Conservation (phyloP, 2,797 vertebrate genomes). For the Acridotheres tristis region DNA sequence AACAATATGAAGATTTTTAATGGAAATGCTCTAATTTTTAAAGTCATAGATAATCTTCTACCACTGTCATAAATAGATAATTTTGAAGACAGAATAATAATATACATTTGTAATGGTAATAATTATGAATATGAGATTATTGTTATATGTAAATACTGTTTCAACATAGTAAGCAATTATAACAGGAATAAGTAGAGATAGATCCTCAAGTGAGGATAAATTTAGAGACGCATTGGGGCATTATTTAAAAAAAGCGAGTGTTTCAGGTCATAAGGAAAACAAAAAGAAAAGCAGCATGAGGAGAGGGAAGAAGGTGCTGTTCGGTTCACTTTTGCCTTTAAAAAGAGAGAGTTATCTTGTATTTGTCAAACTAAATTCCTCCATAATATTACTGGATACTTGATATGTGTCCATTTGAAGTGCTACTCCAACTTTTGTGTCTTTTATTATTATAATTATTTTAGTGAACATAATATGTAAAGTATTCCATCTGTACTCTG, state of each 20-base stretch:
- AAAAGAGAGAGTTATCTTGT: background rate
- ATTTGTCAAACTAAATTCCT: background rate
- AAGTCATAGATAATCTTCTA: background rate
- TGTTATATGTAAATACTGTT: background rate
- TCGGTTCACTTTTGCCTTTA: background rate
- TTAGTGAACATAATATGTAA: background rate
- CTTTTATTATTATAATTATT: background rate
- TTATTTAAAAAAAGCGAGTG: background rate
- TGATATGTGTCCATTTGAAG: background rate
- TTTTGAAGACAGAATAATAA: background rate
- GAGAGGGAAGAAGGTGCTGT: background rate
- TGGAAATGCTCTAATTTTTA: background rate
- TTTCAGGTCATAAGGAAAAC: background rate
- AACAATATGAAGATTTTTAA: background rate
- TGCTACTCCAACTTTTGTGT: background rate
- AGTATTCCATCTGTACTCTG: background rate
- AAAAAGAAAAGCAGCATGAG: background rate
- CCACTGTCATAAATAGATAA: background rate
- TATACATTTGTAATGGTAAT: background rate
- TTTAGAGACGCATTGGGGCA: background rate
- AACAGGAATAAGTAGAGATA: background rate
- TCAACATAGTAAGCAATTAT: background rate
- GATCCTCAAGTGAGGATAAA: background rate
- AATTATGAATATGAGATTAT: background rate
- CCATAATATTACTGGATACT: no score